Percentiles rank a stretch among this genome's conserved stretches.
Evolutionary conservation across 1,140 invertebrate genomes (phyloP).

Genomic region (Melipona quadrifasciata): DNA sequence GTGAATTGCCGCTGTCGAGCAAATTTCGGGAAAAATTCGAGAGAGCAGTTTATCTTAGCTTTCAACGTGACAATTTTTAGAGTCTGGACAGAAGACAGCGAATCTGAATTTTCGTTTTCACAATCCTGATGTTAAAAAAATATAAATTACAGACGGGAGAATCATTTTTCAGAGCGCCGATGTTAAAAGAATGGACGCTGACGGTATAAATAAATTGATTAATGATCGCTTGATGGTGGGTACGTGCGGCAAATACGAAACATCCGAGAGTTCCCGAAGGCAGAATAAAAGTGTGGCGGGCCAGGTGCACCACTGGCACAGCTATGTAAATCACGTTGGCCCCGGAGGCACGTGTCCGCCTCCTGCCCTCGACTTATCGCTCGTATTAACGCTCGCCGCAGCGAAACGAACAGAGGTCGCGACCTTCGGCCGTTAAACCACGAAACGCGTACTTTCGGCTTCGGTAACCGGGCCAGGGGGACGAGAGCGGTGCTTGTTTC

Average conservation of each 20-base stretch:
- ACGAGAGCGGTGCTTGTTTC: slow-evolving; percentile 62
- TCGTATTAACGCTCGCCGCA: slow-evolving; percentile 56
- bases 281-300: slow-evolving; percentile 29
- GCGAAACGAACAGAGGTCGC: slow-evolving; percentile 20
- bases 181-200: no score
- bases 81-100: no score
- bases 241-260: no score
- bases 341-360: slow-evolving; percentile 49
- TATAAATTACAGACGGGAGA: no score
- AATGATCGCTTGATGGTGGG: no score
- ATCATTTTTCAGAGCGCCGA: no score
- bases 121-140: no score
- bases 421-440: slow-evolving; percentile 48
- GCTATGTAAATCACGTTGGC: slow-evolving; percentile 58
- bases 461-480: slow-evolving; percentile 36
- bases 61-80: no score
- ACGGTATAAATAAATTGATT: no score
- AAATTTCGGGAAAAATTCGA: background rate
- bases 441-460: slow-evolving; percentile 55
- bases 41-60: no score
- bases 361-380: slow-evolving; percentile 40
- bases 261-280: background rate
- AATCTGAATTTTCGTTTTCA: no score
- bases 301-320: slow-evolving; percentile 54
- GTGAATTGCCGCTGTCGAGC: background rate